phyloP scores from a whole-genome alignment of 2,888 invertebrate genomes.

The Diarsia brunnea region DNA sequence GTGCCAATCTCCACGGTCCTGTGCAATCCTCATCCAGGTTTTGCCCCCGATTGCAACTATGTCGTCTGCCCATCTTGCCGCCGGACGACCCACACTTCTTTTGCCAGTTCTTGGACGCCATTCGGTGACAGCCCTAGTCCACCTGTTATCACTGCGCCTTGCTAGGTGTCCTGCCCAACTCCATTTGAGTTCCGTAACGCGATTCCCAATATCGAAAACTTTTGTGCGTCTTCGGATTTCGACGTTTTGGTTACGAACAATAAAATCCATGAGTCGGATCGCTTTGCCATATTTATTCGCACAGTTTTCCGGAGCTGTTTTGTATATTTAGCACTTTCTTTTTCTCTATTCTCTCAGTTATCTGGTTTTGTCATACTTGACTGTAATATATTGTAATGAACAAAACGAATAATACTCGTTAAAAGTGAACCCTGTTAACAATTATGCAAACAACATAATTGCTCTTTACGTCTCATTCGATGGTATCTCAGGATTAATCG shows the following conservation, averaged over 20 bases:
- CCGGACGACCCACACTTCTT: too few relatives aligned
- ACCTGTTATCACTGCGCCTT: too few relatives aligned
- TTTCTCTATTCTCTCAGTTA: neutral
- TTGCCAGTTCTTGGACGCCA: too few relatives aligned
- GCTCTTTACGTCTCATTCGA: constrained; percentile 26
- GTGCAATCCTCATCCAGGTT: too few relatives aligned
- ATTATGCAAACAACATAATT: constrained; percentile 30
- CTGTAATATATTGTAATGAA: neutral
- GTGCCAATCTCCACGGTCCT: too few relatives aligned
- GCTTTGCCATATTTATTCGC: neutral
- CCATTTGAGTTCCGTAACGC: too few relatives aligned
- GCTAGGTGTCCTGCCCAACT: too few relatives aligned
- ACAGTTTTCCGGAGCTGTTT: neutral
- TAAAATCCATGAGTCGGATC: neutral
- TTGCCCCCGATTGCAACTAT: too few relatives aligned
- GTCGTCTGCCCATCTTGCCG: too few relatives aligned
- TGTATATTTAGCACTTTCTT: neutral
- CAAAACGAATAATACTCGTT: neutral
- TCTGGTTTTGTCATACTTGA: neutral
- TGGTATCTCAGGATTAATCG: constrained; percentile 47
- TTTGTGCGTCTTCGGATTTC: too few relatives aligned
- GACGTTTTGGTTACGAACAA: neutral
- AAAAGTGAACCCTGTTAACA: constrained; percentile 6
- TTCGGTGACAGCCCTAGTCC: too few relatives aligned
- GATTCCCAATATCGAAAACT: too few relatives aligned